Base-by-base conservation (phyloP, 2,888 invertebrate species). In the Ectemnius continuus region DNA sequence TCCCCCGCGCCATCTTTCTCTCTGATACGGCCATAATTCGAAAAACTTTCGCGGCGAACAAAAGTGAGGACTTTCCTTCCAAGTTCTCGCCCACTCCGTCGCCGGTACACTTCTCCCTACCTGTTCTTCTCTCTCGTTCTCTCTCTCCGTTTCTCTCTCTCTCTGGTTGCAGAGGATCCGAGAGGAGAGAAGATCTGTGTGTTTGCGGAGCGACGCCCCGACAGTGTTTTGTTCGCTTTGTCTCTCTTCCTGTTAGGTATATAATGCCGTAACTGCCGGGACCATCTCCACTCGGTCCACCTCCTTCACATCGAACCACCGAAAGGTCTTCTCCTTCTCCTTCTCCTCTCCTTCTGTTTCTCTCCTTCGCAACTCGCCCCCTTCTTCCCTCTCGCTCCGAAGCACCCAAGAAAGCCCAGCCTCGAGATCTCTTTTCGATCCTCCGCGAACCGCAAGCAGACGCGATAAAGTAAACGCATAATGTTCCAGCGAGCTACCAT, bases 1-100 rank as follows among this genome's bases (percentile, higher is more conserved):
- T 69, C 69, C 81, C 67, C 69, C 73, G 26, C 57, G 56, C 63
- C 76, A 61, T 69, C 79, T 76, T 80, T 72, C 83, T 79, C 80
- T 67, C 75, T 76, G 65, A 76, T 75, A 78, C 82, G 86, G 86
- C 86, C 86, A 89, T 89, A 89, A 89, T 88, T 89, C 85, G 89
- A 89, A 89, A 89, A 89, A 89, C 89, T 89, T 89, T 89, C 79
- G 83, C 79, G 76, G 78, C 36, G 88, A 88, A 89, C 89, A 89
- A 89, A 89, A 89, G 89, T 89, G 83, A 86, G 85, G 86, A 89
- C 89, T 89, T 89, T 89, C 89, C 88, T 89, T 89, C 89, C 88
- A 89, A 89, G 88, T 89, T 89, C 85, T 86, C 88, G 87, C 85
- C 85, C 84, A 64, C 76, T 23, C 23, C 52, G 16, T 14, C 52